Evolutionary conservation across 2,113 vertebrate species (phyloP).

Genomic region (Tragelaphus strepsiceros): DNA sequence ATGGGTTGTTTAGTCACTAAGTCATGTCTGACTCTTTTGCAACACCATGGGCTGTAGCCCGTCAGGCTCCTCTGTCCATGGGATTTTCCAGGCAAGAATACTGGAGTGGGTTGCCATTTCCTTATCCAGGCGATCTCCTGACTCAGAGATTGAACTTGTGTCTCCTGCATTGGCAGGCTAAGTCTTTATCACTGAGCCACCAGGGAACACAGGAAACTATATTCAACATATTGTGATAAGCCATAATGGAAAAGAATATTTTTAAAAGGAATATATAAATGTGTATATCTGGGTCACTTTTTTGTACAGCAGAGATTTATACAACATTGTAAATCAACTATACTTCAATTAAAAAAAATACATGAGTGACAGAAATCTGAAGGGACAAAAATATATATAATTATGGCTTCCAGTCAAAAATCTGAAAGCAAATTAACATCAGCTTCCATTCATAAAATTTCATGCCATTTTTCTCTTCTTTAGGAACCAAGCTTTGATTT

Average conservation of each 20-base stretch:
- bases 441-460: background rate
- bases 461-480: background rate
- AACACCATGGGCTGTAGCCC: background rate
- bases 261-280: background rate
- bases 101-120: background rate
- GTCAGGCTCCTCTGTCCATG: background rate
- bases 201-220: background rate
- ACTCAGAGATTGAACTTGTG: background rate
- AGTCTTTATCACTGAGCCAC: background rate
- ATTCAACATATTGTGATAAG: background rate
- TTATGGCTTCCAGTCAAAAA: background rate
- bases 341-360: background rate
- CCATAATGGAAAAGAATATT: background rate
- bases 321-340: background rate
- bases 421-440: background rate
- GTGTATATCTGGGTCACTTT: background rate
- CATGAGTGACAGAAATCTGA: background rate
- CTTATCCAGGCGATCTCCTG: background rate
- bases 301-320: background rate
- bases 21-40: background rate
- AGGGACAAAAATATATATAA: constrained; percentile 17
- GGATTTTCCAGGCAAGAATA: background rate
- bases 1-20: background rate
- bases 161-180: background rate
- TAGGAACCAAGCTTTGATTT: background rate